These are phyloP conservation scores for Carettochelys insculpta DNA, from an alignment of 2,113 vertebrate genomes.

Conservation along the genomic window DNA sequence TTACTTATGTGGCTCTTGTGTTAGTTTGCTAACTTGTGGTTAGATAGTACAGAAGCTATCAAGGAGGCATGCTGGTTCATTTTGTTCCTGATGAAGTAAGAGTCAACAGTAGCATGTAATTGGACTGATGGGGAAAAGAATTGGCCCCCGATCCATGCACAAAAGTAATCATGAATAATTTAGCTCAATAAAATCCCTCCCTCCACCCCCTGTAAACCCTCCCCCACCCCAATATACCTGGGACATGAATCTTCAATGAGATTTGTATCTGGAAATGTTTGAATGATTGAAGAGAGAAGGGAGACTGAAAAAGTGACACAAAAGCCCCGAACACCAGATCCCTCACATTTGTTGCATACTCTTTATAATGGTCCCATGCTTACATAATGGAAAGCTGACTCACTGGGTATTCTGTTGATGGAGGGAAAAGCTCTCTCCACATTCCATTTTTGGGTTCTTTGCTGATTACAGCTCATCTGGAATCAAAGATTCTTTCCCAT, in stretches of 20 bases:
- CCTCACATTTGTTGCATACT: fast-evolving
- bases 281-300: not conserved
- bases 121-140: not conserved
- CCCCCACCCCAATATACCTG: not conserved
- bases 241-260: too few species aligned
- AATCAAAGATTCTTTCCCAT: not conserved
- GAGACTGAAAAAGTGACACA: fast-evolving
- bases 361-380: not conserved
- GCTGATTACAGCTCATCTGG: fast-evolving
- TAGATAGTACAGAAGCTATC: too few species aligned
- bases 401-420: fast-evolving
- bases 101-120: not conserved
- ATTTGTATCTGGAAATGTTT: fast-evolving
- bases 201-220: not conserved
- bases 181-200: not conserved
- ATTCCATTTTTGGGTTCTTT: not conserved
- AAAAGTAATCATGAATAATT: not conserved
- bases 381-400: not conserved
- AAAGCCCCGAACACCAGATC: not conserved
- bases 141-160: not conserved
- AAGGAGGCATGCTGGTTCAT: not conserved
- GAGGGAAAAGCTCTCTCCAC: not conserved
- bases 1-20: not conserved
- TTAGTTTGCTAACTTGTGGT: not conserved
- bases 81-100: not conserved